Evolutionary conservation across 1,140 invertebrate species (phyloP).

Genomic region (Drosophila bipectinata): DNA sequence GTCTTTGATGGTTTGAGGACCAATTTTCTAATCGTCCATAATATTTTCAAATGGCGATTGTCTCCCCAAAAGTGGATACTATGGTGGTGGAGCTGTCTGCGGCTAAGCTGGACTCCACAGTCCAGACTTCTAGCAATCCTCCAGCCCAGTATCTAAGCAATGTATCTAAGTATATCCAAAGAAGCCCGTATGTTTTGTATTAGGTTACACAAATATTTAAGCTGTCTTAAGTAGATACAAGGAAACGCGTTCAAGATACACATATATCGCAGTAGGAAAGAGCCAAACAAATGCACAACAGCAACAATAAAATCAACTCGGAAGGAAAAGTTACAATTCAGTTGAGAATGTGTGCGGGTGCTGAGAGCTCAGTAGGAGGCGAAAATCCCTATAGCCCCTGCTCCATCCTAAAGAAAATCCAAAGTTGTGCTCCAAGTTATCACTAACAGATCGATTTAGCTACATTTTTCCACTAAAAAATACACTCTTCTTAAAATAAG

Average conservation of each 20-base stretch:
- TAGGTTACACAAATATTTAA: conserved; percentile 82
- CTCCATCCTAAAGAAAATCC: conserved; percentile 29
- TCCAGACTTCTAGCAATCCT: conserved; percentile 1
- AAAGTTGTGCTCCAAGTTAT: conserved; percentile 74
- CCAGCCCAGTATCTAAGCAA: conserved; percentile 61
- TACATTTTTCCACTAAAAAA: background rate
- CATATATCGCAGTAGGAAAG: conserved; percentile 33
- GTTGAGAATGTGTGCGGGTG: conserved; percentile 49
- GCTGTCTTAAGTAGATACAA: conserved; percentile 81
- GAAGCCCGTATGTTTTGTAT: conserved; percentile 81
- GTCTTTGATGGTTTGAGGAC: background rate
- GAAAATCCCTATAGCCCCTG: conserved; percentile 1
- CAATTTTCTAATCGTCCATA: background rate
- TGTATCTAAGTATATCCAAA: conserved; percentile 79
- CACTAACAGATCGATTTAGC: conserved; percentile 45
- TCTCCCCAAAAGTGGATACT: conserved; percentile 5
- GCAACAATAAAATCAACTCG: conserved; percentile 18
- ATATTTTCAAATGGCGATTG: background rate
- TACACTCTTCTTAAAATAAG: too few species aligned
- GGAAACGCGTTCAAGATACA: conserved; percentile 81
- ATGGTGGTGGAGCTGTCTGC: conserved; percentile 1
- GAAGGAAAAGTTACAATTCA: conserved; percentile 71
- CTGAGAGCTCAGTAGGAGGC: conserved; percentile 43
- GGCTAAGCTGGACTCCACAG: conserved; percentile 14
- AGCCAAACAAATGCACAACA: conserved; percentile 46